These are phyloP conservation scores for Oscheius sp. DNA, from an alignment of 2,888 invertebrate species.

Conservation along the genomic window DNA sequence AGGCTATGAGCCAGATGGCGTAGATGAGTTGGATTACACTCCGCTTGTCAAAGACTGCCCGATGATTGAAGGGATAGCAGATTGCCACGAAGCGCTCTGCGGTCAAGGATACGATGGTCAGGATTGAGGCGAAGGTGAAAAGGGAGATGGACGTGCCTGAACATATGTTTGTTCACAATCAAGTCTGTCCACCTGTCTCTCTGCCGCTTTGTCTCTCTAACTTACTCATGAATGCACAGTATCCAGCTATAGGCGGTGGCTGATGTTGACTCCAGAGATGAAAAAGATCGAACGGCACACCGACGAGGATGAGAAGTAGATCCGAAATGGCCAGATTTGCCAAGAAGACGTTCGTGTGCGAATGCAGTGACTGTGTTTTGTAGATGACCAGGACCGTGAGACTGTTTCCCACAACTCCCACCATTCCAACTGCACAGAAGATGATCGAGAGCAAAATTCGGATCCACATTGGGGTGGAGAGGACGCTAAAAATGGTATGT, in stretches of 20 bases:
- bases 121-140: constrained; percentile 71
- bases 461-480: constrained; percentile 37
- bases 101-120: constrained; percentile 68
- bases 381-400: constrained; percentile 63
- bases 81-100: constrained; percentile 70
- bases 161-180: constrained; percentile 25
- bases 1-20: constrained; percentile 64
- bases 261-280: constrained; percentile 64
- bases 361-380: constrained; percentile 66
- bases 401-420: constrained; percentile 69
- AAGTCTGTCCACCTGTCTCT: background rate
- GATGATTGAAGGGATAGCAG: constrained; percentile 68
- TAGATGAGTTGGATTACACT: constrained; percentile 60
- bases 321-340: constrained; percentile 68
- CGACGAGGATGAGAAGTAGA: constrained; percentile 64
- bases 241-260: constrained; percentile 62
- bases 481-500: background rate
- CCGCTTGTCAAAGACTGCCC: constrained; percentile 47
- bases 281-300: constrained; percentile 70
- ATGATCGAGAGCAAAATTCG: constrained; percentile 60
- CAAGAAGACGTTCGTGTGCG: constrained; percentile 72
- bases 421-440: constrained; percentile 64
- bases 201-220: background rate
- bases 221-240: constrained; percentile 66
- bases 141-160: constrained; percentile 67